phyloP scores from a whole-genome alignment of 2,113 vertebrate species.

The Raja brachyura region DNA sequence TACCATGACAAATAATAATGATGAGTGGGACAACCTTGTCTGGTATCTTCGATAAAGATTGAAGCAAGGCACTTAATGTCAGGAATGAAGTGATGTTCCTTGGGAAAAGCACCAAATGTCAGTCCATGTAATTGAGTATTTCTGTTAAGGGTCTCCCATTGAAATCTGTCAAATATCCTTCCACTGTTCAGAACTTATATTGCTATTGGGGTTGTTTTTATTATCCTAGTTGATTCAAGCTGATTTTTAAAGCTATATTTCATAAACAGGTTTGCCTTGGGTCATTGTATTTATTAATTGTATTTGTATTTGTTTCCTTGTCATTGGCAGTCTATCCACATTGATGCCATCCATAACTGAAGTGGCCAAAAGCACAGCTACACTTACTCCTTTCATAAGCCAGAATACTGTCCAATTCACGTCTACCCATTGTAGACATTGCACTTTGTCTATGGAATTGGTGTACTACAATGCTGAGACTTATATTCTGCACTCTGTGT shows the following conservation, averaged over 20 bases:
- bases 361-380: background rate
- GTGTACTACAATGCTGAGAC: too few species aligned
- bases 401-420: too few species aligned
- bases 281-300: background rate
- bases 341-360: background rate
- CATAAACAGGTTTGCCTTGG: background rate
- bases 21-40: background rate
- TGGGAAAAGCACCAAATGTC: background rate
- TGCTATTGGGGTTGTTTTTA: background rate
- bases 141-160: background rate
- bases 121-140: background rate
- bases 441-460: too few species aligned
- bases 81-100: background rate
- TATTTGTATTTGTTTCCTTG: too few species aligned
- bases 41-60: background rate
- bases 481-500: too few species aligned
- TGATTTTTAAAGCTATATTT: background rate
- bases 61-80: conserved; percentile 3
- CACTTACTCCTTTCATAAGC: too few species aligned
- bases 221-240: background rate
- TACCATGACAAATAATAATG: conserved; percentile 16
- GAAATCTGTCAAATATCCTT: background rate
- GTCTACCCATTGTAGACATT: too few species aligned
- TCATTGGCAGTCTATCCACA: background rate
- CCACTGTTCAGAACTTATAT: background rate